Evolutionary conservation across 2,797 vertebrate genomes (phyloP).

Genomic region (Amblyopsis hoosieri): DNA sequence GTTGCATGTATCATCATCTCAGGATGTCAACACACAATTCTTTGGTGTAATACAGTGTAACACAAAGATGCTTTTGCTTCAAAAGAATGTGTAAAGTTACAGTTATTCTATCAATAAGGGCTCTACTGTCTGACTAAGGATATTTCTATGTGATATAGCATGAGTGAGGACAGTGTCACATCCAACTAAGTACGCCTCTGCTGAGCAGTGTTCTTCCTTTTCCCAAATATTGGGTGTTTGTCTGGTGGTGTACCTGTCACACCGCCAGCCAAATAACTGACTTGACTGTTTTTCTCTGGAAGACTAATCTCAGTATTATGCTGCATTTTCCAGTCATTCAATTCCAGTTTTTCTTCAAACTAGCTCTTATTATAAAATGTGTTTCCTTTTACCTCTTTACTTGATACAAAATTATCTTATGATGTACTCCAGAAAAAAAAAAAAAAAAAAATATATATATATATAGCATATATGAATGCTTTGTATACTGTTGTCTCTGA

Average conservation of each 20-base stretch:
- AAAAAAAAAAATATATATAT: slow-evolving; percentile 7
- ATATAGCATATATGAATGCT: slow-evolving; percentile 27
- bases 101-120: slow-evolving; percentile 64
- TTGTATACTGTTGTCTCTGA: slow-evolving; percentile 32
- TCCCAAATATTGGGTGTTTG: slow-evolving; percentile 12
- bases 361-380: slow-evolving; percentile 15
- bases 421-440: slow-evolving; percentile 33
- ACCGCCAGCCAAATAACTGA: slow-evolving; percentile 38
- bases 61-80: slow-evolving; percentile 32
- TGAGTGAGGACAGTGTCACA: slow-evolving; percentile 47
- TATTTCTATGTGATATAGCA: slow-evolving; percentile 46
- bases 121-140: slow-evolving; percentile 45
- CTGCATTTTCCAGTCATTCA: slow-evolving; percentile 33
- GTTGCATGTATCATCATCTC: slow-evolving; percentile 69
- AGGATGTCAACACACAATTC: slow-evolving; percentile 52
- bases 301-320: slow-evolving; percentile 18
- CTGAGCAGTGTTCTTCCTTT: neutral
- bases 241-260: slow-evolving; percentile 26
- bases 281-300: slow-evolving; percentile 31
- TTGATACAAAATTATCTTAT: slow-evolving; percentile 2
- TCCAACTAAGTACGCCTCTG: slow-evolving; percentile 18
- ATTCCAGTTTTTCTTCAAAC: slow-evolving; percentile 13
- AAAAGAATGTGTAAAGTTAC: slow-evolving; percentile 22
- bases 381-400: slow-evolving; percentile 29
- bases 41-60: slow-evolving; percentile 42